Conservation (phyloP, 1,140 invertebrate species). For the Drosophila eugracilis region DNA sequence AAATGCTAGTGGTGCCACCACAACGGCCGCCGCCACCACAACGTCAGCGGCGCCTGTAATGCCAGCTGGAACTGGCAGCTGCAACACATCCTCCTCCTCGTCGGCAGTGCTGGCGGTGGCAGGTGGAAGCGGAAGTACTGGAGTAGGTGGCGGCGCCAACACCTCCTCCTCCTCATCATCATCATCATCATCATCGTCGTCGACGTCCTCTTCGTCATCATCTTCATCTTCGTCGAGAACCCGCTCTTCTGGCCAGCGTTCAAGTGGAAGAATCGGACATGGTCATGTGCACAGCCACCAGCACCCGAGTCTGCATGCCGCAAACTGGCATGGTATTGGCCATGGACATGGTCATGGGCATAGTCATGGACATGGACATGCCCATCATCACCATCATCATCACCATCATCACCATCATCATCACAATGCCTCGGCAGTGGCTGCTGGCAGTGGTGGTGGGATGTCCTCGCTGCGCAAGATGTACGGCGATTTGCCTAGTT, state of each 20-base stretch:
- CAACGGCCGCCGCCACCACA: neutral
- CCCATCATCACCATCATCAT: slow-evolving; percentile 57
- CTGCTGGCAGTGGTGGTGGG: slow-evolving; percentile 47
- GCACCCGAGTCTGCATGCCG: slow-evolving; percentile 67
- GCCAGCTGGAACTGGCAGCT: slow-evolving; percentile 29
- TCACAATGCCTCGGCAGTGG: slow-evolving; percentile 51
- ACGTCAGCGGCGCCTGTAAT: slow-evolving; percentile 7
- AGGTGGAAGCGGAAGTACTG: neutral
- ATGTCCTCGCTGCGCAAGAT: slow-evolving; percentile 39
- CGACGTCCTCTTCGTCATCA: neutral
- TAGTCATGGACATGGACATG: slow-evolving; percentile 43
- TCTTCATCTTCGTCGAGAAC: slow-evolving; percentile 32
- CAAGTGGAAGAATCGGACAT: slow-evolving; percentile 49
- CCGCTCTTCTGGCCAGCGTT: slow-evolving; percentile 50
- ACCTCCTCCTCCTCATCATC: slow-evolving; percentile 2
- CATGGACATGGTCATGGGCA: slow-evolving; percentile 53
- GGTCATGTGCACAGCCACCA: slow-evolving; percentile 75
- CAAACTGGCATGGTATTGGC: slow-evolving; percentile 21
- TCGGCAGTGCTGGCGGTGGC: neutral
- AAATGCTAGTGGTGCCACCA: neutral
- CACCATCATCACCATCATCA: slow-evolving; percentile 60
- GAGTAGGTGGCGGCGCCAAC: neutral
- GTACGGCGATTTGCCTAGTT: slow-evolving; percentile 25
- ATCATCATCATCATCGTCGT: neutral
- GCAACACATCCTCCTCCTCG: neutral